A percentile compares a stretch with the other conserved stretches of the same genome.
phyloP scores from a whole-genome alignment of 2,888 invertebrate species.

The Ceramica pisi region DNA sequence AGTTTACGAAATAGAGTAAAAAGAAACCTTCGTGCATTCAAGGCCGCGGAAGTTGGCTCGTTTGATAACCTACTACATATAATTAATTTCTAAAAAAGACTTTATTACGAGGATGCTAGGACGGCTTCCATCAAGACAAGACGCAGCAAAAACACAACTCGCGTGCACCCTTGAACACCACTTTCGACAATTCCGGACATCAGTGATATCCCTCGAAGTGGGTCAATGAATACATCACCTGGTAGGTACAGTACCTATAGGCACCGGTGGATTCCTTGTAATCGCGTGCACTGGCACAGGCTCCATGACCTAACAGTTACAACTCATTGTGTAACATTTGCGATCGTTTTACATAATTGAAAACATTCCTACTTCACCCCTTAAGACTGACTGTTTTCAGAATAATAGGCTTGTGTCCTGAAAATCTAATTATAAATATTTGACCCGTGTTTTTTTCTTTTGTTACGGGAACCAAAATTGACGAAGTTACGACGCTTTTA shows the following conservation, averaged over 20 bases:
- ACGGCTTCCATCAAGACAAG: not conserved
- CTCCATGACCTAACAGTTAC: constrained; percentile 33
- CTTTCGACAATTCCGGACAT: constrained; percentile 38
- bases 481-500: no score
- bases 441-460: no score
- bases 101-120: not conserved
- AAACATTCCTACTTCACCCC: constrained; percentile 22
- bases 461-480: no score
- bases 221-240: constrained; percentile 41
- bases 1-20: constrained; percentile 21
- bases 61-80: not conserved
- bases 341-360: constrained; percentile 21
- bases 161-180: constrained; percentile 33
- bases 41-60: not conserved
- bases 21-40: not conserved
- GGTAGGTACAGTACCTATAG: not conserved
- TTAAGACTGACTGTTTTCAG: constrained; percentile 11
- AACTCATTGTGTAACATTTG: constrained; percentile 36
- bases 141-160: not conserved
- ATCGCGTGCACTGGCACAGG: constrained; percentile 32
- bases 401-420: no score
- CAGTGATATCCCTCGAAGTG: constrained; percentile 39
- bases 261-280: constrained; percentile 4
- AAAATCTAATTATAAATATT: no score
- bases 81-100: constrained; percentile 17